These are phyloP conservation scores for Phortica okadai DNA, from an alignment of 2,888 invertebrate species.

Conservation along the genomic window DNA sequence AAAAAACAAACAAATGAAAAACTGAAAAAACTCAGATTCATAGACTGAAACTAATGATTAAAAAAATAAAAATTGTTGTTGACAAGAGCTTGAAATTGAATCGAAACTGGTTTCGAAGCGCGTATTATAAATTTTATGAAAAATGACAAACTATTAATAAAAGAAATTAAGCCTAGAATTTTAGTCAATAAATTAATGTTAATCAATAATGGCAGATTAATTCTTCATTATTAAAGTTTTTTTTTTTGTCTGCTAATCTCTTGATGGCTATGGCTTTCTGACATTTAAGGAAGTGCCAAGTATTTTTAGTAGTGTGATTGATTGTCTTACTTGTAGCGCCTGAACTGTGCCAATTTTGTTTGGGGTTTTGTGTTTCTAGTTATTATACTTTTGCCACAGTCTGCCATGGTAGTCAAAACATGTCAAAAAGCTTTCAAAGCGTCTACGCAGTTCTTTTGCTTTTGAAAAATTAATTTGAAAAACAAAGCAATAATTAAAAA, in stretches of 20 bases:
- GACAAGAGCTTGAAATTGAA: conserved; percentile 12
- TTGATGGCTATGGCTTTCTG: neutral
- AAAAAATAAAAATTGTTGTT: conserved; percentile 26
- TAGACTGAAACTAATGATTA: conserved; percentile 12
- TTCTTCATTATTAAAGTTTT: neutral
- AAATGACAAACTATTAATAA: conserved; percentile 34
- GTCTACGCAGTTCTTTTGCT: too few relatives aligned
- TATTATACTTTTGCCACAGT: too few relatives aligned
- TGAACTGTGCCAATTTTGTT: neutral
- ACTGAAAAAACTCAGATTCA: neutral
- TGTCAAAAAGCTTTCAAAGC: too few relatives aligned
- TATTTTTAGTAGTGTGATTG: neutral
- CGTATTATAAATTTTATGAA: conserved; percentile 6
- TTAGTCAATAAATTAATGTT: conserved; percentile 3
- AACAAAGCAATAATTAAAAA: too few relatives aligned
- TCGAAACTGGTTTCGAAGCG: conserved; percentile 4
- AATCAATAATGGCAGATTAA: neutral
- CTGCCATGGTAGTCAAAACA: too few relatives aligned
- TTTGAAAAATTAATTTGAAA: too few relatives aligned
- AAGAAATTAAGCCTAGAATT: conserved; percentile 29
- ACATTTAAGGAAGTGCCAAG: neutral
- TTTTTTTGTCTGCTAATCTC: neutral
- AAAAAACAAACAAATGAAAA: conserved; percentile 5
- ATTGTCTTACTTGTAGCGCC: neutral
- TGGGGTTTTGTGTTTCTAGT: too few relatives aligned